Conservation (phyloP, 2,797 vertebrate species). For the Percopsis omiscomaycus region DNA sequence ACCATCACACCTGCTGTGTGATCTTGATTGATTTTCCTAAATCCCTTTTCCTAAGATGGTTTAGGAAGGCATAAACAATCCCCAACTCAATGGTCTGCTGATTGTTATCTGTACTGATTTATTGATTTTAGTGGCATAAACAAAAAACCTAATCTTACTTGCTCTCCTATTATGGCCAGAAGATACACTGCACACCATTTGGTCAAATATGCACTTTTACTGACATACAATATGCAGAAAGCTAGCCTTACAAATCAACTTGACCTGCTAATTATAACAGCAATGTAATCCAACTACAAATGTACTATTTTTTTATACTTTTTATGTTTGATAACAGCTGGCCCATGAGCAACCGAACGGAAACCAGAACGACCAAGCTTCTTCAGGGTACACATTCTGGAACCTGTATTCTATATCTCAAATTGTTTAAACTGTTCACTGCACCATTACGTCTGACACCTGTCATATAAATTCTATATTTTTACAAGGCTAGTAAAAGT, state of each 20-base stretch:
- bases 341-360: background rate
- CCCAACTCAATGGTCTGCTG: constrained; percentile 8
- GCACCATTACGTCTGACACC: constrained; percentile 24
- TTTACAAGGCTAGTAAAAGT: constrained; percentile 35
- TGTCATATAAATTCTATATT: constrained; percentile 32
- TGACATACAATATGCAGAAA: too few relatives aligned
- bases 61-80: constrained; percentile 41
- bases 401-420: constrained; percentile 14
- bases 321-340: background rate
- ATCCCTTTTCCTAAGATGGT: constrained; percentile 32
- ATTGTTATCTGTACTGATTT: constrained; percentile 25
- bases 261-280: too few relatives aligned
- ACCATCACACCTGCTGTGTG: constrained; percentile 16
- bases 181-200: background rate
- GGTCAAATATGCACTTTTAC: background rate
- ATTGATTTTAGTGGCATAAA: background rate
- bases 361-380: background rate
- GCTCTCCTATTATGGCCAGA: background rate
- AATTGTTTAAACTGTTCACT: constrained; percentile 14
- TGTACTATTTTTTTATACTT: too few relatives aligned
- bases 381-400: background rate
- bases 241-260: too few relatives aligned
- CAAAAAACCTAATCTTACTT: background rate
- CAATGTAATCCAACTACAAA: too few relatives aligned
- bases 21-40: constrained; percentile 19